Conservation (phyloP, 2,113 vertebrate genomes). For the Mastomys natalensis region DNA sequence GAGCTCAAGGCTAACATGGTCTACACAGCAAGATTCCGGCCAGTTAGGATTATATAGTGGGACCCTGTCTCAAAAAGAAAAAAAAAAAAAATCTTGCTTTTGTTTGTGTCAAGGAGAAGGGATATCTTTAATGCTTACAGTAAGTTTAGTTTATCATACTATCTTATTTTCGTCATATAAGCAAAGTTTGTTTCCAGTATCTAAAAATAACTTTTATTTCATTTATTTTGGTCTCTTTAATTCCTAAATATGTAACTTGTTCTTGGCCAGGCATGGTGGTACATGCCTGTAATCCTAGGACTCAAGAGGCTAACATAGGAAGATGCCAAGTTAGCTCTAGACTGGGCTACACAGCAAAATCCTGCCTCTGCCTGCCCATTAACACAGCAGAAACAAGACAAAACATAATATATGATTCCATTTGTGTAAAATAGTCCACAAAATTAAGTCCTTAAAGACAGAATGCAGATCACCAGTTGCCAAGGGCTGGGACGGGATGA, state of each 20-base stretch:
- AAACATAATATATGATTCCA: neutral
- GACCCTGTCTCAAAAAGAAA: neutral
- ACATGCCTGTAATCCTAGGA: neutral
- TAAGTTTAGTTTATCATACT: neutral
- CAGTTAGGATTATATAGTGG: neutral
- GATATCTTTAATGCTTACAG: neutral
- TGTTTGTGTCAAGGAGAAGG: neutral
- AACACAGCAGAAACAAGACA: neutral
- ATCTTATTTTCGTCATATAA: neutral
- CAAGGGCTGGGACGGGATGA: neutral
- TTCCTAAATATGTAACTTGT: slow-evolving; percentile 12
- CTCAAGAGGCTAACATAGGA: neutral
- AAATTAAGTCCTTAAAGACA: neutral
- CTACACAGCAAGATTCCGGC: neutral
- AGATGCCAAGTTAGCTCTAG: neutral
- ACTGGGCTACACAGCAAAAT: neutral
- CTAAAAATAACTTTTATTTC: slow-evolving; percentile 9
- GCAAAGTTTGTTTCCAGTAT: neutral
- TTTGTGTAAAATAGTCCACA: neutral
- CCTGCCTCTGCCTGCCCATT: neutral
- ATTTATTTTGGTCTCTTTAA: slow-evolving; percentile 38
- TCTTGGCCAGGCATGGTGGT: neutral
- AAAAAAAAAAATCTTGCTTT: neutral
- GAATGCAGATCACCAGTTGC: neutral
- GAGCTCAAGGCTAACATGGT: neutral